Percentiles rank a stretch among this genome's conserved stretches.
Evolutionary conservation across 2,888 invertebrate species (phyloP).

Genomic region (Mantis religiosa): DNA sequence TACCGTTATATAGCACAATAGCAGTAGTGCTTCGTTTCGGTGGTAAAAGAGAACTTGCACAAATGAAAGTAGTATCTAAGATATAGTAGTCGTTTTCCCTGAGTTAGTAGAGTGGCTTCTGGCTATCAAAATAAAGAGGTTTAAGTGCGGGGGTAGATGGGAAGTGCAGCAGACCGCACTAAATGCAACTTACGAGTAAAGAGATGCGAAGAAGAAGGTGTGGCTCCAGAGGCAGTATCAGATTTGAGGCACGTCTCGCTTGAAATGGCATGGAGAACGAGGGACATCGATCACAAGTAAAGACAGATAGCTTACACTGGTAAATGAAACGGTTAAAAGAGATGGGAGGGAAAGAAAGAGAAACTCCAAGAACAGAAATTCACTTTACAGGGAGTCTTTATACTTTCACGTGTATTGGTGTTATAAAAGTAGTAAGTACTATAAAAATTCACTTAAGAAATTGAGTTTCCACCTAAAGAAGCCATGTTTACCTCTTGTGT

Average conservation of each 20-base stretch:
- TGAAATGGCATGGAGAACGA: background rate
- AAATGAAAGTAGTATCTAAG: background rate
- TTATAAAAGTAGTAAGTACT: background rate
- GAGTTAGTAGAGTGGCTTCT: background rate
- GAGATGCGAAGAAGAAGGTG: background rate
- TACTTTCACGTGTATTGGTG: background rate
- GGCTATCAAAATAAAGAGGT: background rate
- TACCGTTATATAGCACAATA: background rate
- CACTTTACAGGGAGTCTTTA: background rate
- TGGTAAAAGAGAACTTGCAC: background rate
- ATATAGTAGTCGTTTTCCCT: background rate
- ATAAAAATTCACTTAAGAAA: background rate
- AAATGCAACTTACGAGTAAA: background rate
- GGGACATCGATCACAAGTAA: slow-evolving; percentile 6
- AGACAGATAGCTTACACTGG: slow-evolving; percentile 14
- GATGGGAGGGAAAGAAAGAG: background rate
- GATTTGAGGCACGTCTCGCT: background rate
- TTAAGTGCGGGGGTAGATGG: background rate
- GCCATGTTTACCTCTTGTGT: background rate
- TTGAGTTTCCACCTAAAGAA: background rate
- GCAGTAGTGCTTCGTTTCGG: too few species aligned
- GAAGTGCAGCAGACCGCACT: background rate
- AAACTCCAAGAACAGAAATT: background rate
- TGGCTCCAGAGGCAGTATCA: background rate
- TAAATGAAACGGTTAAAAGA: slow-evolving; percentile 3